A percentile compares a stretch with the other conserved stretches of the same genome.
phyloP scores from a whole-genome alignment of 2,113 vertebrate genomes.

The Bubo blakistoni region DNA sequence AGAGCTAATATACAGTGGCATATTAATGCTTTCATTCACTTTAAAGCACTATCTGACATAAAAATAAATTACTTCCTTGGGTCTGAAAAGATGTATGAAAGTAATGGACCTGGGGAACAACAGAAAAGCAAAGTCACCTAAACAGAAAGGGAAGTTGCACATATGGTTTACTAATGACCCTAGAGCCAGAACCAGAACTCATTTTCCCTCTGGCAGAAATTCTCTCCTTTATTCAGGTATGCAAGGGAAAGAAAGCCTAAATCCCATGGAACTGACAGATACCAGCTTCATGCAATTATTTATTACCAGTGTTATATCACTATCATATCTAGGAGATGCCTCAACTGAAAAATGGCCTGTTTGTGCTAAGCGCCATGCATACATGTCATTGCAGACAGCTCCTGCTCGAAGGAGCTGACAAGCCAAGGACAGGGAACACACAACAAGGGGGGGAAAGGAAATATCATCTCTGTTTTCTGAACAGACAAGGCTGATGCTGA shows the following conservation, averaged over 20 bases:
- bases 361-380: rapidly evolving
- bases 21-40: neutral
- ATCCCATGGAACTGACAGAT: neutral
- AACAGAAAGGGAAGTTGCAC: neutral
- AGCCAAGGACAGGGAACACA: neutral
- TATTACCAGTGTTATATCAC: neutral
- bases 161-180: neutral
- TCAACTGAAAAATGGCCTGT: neutral
- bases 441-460: neutral
- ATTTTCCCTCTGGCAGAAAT: neutral
- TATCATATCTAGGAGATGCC: neutral
- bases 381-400: neutral
- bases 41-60: neutral
- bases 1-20: neutral
- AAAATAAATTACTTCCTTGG: neutral
- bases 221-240: neutral
- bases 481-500: neutral
- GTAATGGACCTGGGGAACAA: neutral
- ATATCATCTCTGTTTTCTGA: neutral
- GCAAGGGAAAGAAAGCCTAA: neutral
- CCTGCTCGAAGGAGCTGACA: neutral
- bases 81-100: neutral
- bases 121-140: neutral
- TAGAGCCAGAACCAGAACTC: neutral
- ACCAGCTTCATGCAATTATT: neutral